Percentiles rank a stretch among this genome's conserved stretches.
Evolutionary conservation across 2,888 invertebrate species (phyloP).

Genomic region (Papilio protenor): DNA sequence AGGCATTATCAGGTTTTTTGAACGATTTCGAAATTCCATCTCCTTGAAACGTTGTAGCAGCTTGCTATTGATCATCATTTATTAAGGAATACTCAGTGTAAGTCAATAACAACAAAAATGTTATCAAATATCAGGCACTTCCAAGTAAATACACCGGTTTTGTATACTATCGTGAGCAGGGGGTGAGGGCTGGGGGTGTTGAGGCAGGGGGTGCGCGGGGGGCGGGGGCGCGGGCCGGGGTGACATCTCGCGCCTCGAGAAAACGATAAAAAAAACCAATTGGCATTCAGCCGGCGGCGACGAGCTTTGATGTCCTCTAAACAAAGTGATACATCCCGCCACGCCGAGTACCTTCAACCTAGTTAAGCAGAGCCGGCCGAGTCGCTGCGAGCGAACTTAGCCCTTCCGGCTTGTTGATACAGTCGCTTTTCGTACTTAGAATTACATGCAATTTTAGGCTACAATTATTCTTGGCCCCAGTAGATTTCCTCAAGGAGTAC

Average conservation of each 20-base stretch:
- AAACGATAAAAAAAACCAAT: slow-evolving; percentile 76
- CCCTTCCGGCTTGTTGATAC: neutral
- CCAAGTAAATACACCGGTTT: slow-evolving; percentile 27
- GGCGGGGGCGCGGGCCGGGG: slow-evolving; percentile 24
- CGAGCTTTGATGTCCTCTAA: slow-evolving; percentile 65
- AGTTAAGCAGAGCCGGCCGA: slow-evolving; percentile 26
- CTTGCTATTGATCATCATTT: no score
- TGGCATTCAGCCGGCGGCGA: slow-evolving; percentile 66
- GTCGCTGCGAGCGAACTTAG: slow-evolving; percentile 12
- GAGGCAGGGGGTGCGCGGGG: slow-evolving; percentile 25
- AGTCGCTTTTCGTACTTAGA: neutral
- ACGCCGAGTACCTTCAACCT: slow-evolving; percentile 35
- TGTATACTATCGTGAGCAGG: slow-evolving; percentile 3
- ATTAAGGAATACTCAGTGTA: neutral
- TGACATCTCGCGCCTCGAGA: slow-evolving; percentile 62
- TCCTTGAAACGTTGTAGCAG: neutral
- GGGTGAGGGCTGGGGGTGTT: slow-evolving; percentile 22
- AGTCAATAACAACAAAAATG: slow-evolving; percentile 6
- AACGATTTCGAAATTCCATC: no score
- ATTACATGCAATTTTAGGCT: slow-evolving; percentile 3
- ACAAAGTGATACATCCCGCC: slow-evolving; percentile 44
- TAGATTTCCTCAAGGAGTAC: slow-evolving; percentile 25
- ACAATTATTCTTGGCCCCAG: slow-evolving; percentile 22
- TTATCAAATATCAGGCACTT: neutral
- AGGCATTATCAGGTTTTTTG: no score